Conservation (phyloP, 2,888 invertebrate genomes). For the Scaptomyza tumidula region DNA sequence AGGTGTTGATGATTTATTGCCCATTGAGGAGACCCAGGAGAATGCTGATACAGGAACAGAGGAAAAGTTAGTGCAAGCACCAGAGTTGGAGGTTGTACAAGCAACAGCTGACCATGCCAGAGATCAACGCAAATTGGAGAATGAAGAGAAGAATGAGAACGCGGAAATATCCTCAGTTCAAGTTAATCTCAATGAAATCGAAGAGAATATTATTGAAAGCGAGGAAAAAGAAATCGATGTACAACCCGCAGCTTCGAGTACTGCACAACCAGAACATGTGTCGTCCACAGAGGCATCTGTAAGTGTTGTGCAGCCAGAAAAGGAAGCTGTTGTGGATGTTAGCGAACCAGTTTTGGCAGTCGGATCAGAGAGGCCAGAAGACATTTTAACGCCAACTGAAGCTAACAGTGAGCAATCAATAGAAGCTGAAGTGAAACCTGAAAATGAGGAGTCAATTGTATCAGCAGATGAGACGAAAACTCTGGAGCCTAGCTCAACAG, state of each 20-base stretch:
- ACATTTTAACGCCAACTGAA: slow-evolving; percentile 27
- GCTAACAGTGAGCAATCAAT: slow-evolving; percentile 4
- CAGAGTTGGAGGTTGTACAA: slow-evolving; percentile 12
- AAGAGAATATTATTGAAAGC: slow-evolving; percentile 40
- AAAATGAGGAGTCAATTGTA: slow-evolving; percentile 8
- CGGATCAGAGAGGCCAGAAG: slow-evolving; percentile 9
- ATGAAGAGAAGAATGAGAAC: background rate
- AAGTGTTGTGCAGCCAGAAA: slow-evolving; percentile 9
- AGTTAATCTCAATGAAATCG: slow-evolving; percentile 38
- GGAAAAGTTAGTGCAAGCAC: slow-evolving; percentile 10
- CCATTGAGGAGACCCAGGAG: slow-evolving; percentile 34
- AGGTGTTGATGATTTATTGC: slow-evolving; percentile 59
- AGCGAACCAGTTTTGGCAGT: slow-evolving; percentile 22
- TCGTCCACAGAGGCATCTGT: slow-evolving; percentile 31
- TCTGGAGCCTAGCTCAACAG: slow-evolving; percentile 26
- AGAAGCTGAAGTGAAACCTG: slow-evolving; percentile 12
- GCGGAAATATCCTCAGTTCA: slow-evolving; percentile 14
- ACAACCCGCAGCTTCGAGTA: slow-evolving; percentile 4
- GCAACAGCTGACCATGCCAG: background rate
- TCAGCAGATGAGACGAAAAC: background rate
- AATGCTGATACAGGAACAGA: slow-evolving; percentile 4
- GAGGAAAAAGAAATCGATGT: slow-evolving; percentile 25
- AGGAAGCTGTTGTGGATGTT: slow-evolving; percentile 12
- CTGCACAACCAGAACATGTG: slow-evolving; percentile 11
- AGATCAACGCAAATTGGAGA: slow-evolving; percentile 11